A percentile compares a stretch with the other conserved stretches of the same genome.
Conservation (phyloP, 2,797 vertebrate species). For the Vespertilio murinus region DNA sequence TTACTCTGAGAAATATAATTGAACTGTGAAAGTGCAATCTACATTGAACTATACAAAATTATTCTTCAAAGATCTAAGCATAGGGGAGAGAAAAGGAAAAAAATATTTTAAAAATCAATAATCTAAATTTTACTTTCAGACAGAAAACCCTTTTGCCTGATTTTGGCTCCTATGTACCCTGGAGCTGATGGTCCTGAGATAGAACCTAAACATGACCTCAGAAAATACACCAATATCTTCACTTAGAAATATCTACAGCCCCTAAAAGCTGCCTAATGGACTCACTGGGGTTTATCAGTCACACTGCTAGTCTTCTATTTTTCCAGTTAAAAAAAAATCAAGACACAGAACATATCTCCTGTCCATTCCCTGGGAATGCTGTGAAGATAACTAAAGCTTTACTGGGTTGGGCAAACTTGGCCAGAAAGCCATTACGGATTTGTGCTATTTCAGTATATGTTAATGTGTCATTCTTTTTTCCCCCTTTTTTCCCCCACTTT, state of each 20-base stretch:
- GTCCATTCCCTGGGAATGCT: not conserved
- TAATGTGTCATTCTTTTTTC: not conserved
- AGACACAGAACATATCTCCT: not conserved
- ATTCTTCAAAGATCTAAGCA: not conserved
- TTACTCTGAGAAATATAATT: not conserved
- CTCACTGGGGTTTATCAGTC: not conserved
- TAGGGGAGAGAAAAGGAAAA: not conserved
- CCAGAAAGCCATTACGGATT: not conserved
- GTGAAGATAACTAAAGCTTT: not conserved
- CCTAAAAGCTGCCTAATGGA: not conserved
- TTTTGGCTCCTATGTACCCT: not conserved
- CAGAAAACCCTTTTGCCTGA: not conserved
- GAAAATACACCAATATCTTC: not conserved
- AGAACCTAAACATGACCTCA: not conserved
- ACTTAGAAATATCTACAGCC: not conserved
- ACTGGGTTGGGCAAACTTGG: not conserved
- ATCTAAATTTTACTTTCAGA: not conserved
- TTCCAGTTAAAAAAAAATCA: not conserved
- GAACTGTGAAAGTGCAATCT: not conserved
- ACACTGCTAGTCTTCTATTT: not conserved
- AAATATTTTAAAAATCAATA: not conserved
- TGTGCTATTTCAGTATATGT: slow-evolving; percentile 2
- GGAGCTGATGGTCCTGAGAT: not conserved
- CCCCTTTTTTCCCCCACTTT: not conserved
- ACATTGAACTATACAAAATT: not conserved